Evolutionary conservation across 1,140 invertebrate species (phyloP), one percentile per base, ranked within the genome.

Genomic region (Tetramorium simillimum): DNA sequence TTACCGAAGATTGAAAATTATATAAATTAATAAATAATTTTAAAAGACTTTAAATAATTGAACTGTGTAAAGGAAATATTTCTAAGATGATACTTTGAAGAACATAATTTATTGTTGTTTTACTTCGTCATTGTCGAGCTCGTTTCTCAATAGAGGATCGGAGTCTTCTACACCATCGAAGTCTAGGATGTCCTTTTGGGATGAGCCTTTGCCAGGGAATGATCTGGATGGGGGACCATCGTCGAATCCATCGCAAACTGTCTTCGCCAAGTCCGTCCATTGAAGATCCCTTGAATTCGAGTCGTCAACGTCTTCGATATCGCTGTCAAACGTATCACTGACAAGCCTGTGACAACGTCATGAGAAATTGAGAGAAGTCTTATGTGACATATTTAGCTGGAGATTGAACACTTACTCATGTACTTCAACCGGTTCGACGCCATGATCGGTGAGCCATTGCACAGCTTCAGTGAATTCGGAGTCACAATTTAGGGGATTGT

Each of bases 401-500:
- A 0, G 2, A 18, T 5, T 40, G 28, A 82, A 73, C 12, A 60
- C 51, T 60, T 58, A 91, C 90, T 14, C 88, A 0, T 89, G 12
- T 3, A 87, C 81, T 37, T 95, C 93, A 43, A 86, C 93, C 0
- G 95, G 94, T 0, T 90, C 89, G 1, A 96, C 93, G 51, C 93
- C 93, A 60, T 94, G 92, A 65, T 91, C 91, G 0, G 91, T 95
- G 16, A 96, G 89, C 92, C 94, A 96, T 72, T 95, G 92, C 33
- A 96, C 90, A 9, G 95, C 91, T 0, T 92, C 86, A 28, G 92
- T 94, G 62, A 96, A 94, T 4, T 95, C 95, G 9, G 91, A 63
- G 60, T 95, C 94, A 60, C 95, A 96, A 7, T 92, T 76, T 14
- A 96, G 70, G 5, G 95, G 95, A 91, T 96, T 96, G 14, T 93